Base-by-base conservation (phyloP, 2,797 vertebrate species). In the Betta splendens region DNA sequence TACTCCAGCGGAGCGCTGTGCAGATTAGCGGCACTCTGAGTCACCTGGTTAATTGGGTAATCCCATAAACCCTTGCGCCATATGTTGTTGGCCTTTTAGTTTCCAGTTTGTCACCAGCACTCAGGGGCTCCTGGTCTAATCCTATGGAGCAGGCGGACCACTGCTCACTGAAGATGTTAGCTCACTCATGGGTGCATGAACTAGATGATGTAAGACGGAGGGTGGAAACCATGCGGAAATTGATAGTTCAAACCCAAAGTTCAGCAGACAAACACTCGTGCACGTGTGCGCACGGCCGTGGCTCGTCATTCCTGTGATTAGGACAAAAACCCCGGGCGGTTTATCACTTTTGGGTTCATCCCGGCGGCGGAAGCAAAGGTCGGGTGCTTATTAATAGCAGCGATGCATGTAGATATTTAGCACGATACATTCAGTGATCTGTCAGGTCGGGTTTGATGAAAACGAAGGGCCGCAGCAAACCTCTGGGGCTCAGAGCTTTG, bases 21-120 rank as follows among this genome's bases (percentile, higher is more conserved):
- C 68, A 75, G 90, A 92, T 93, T 87, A 89, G 69, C 80, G 20
- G 5, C 63, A 85, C 82, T 84, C 60, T 89, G 88, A 93, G 87
- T 88, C 91, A 89, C 89, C 81, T 65, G 78, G 85, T 80, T 92
- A 91, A 92, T 90, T 90, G 87, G 81, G 73, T 95, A 94, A 96
- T 94, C 91, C 81, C 79, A 58, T 94, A 93, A 95, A 83, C 91
- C 90, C 73, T 76, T 86, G 79, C 80, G 58, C 94, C 94, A 93
- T 94, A 93, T 94, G 93, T 80, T 90, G 75, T 86, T 90, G 80
- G 83, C 7, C 88, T 90, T 92, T 85, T 82, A 73, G 80, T 72
- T 86, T 81, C 26, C 46, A 61, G 73, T 85, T 68, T 77, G 72
- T 64, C 72, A 77, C 80, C 81, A 72, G 64, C 70, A 62, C 75